Percentiles rank a stretch among this genome's conserved stretches.
Conservation (phyloP, 2,113 vertebrate genomes). For the Myiagra hebetior region DNA sequence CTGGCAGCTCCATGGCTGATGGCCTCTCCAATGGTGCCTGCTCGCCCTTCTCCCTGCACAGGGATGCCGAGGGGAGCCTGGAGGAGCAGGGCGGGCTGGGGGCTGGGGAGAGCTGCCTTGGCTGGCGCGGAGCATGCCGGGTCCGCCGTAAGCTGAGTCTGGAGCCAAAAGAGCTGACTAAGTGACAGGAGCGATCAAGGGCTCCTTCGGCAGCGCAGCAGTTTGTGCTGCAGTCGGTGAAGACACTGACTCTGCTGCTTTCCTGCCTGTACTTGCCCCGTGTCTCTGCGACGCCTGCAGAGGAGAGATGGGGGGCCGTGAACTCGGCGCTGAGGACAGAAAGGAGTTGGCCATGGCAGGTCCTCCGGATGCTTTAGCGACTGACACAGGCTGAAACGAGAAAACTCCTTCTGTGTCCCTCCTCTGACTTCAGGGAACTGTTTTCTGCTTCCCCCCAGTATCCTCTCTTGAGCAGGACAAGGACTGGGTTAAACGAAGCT, state of each 20-base stretch:
- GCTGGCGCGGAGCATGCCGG: not conserved
- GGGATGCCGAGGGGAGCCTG: not conserved
- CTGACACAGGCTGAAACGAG: not conserved
- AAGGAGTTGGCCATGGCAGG: not conserved
- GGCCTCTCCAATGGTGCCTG: accelerated
- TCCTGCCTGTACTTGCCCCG: slow-evolving; percentile 7
- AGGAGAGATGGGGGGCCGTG: not conserved
- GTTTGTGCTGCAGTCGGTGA: not conserved
- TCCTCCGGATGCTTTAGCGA: not conserved
- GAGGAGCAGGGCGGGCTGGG: not conserved
- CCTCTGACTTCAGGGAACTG: not conserved
- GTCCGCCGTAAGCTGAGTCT: not conserved
- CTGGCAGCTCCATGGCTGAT: accelerated
- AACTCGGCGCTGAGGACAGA: not conserved
- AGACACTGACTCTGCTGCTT: slow-evolving; percentile 32
- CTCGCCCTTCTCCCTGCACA: accelerated
- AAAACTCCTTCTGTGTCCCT: not conserved
- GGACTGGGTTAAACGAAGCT: not conserved
- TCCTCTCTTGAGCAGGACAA: not conserved
- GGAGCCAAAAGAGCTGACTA: slow-evolving; percentile 10
- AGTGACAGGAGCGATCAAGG: slow-evolving; percentile 23
- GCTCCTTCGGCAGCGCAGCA: not conserved
- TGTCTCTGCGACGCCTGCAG: not conserved
- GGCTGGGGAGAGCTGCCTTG: not conserved
- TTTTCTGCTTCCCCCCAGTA: not conserved